Percentiles rank a stretch among this genome's conserved stretches.
These are phyloP conservation scores for Tonatia bakeri DNA, from an alignment of 2,113 vertebrate genomes.

Conservation along the genomic window DNA sequence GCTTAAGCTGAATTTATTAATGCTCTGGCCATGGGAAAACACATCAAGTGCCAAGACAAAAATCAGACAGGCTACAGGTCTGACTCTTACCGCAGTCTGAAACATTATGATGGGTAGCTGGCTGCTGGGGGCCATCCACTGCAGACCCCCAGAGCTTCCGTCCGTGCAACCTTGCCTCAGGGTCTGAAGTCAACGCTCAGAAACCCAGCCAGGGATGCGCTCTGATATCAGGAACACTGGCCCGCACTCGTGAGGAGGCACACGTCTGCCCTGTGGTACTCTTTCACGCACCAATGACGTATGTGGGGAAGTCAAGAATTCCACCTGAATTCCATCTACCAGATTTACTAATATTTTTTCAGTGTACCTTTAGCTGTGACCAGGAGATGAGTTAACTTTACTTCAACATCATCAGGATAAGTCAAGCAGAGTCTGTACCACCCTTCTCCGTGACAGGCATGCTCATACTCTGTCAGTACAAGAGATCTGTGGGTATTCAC, in stretches of 20 bases:
- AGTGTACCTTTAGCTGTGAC: not conserved
- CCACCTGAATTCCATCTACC: not conserved
- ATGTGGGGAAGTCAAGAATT: not conserved
- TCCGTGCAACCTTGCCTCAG: not conserved
- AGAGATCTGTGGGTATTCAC: not conserved
- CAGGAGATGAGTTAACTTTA: not conserved
- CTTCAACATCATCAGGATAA: not conserved
- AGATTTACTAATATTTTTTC: not conserved
- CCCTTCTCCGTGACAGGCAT: not conserved
- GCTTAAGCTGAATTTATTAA: not conserved
- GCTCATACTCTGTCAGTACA: not conserved
- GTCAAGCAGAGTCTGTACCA: not conserved
- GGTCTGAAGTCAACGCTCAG: not conserved
- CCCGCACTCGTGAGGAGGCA: not conserved
- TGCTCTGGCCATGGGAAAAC: not conserved
- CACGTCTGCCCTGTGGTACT: not conserved
- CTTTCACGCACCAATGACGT: not conserved
- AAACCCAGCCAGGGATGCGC: not conserved
- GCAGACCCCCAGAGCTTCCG: not conserved
- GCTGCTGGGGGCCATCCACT: not conserved
- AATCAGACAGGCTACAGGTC: not conserved
- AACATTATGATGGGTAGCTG: not conserved
- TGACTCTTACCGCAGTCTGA: not conserved
- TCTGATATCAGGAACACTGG: not conserved
- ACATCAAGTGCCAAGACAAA: not conserved